A percentile compares a stretch with the other conserved stretches of the same genome.
Conservation (phyloP, 2,797 vertebrate species). For the Lagodon rhomboides region DNA sequence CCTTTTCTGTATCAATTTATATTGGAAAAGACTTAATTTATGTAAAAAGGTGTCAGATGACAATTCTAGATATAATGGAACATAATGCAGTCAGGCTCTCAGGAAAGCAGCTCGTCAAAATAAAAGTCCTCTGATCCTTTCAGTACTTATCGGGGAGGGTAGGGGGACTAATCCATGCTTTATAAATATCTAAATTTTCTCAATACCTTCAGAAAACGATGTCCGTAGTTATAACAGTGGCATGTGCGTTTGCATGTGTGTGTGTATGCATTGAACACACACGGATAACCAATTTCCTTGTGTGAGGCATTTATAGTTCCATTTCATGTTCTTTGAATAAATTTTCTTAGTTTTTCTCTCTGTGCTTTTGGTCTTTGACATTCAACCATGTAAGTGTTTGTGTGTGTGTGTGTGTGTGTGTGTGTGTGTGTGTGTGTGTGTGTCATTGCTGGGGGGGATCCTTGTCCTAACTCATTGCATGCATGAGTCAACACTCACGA, state of each 20-base stretch:
- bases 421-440: constrained; percentile 37
- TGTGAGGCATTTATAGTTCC: constrained; percentile 23
- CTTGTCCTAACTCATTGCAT: constrained; percentile 66
- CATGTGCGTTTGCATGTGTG: neutral
- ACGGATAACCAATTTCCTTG: neutral
- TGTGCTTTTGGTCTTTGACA: constrained; percentile 15
- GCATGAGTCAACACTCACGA: constrained; percentile 66
- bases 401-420: constrained; percentile 4
- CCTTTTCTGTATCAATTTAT: too few species aligned
- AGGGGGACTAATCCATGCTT: too few species aligned
- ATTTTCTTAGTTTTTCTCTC: constrained; percentile 4
- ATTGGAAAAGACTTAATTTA: too few species aligned
- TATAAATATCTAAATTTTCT: too few species aligned
- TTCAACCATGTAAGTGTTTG: constrained; percentile 42
- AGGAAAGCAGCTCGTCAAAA: too few species aligned
- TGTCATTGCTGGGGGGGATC: constrained; percentile 63
- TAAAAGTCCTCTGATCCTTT: too few species aligned
- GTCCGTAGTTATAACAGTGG: too few species aligned
- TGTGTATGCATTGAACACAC: neutral
- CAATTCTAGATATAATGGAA: too few species aligned
- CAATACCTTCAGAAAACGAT: too few species aligned
- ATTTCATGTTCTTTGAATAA: constrained; percentile 37
- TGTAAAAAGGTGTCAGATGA: too few species aligned
- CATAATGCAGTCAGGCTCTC: too few species aligned
- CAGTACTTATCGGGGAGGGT: too few species aligned